Conservation (phyloP, 2,888 invertebrate species). For the Aspidapion aeneum region DNA sequence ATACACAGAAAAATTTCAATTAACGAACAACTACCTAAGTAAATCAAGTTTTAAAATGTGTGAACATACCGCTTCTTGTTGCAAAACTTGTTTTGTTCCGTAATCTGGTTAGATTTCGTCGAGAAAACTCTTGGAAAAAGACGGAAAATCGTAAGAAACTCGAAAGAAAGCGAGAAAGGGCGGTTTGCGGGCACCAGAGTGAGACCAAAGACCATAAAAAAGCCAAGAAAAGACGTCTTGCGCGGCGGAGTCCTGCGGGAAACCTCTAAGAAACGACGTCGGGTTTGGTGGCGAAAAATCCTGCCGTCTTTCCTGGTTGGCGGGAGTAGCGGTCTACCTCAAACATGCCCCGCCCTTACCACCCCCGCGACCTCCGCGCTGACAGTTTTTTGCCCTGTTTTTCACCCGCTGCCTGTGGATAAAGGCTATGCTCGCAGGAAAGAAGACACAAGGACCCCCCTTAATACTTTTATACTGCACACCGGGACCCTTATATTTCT, state of each 20-base stretch:
- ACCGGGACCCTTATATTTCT: background rate
- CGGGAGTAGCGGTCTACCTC: slow-evolving; percentile 52
- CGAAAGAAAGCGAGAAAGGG: background rate
- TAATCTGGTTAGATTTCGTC: too few relatives aligned
- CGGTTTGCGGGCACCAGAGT: slow-evolving; percentile 14
- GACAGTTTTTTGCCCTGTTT: slow-evolving; percentile 44
- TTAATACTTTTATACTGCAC: background rate
- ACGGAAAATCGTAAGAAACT: background rate
- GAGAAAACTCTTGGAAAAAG: background rate
- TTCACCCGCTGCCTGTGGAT: slow-evolving; percentile 50
- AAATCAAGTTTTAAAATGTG: too few relatives aligned
- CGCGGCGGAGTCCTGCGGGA: slow-evolving; percentile 48
- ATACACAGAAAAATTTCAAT: too few relatives aligned
- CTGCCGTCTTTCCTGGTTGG: slow-evolving; percentile 52
- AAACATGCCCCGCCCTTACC: slow-evolving; percentile 49
- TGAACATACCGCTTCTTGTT: background rate
- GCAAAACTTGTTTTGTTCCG: background rate
- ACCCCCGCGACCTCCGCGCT: slow-evolving; percentile 40
- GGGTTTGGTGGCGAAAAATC: slow-evolving; percentile 52
- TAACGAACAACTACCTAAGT: too few relatives aligned
- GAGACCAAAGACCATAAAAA: slow-evolving; percentile 35
- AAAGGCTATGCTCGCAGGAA: slow-evolving; percentile 47
- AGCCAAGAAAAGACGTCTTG: slow-evolving; percentile 44
- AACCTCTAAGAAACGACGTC: slow-evolving; percentile 53
- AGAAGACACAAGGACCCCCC: slow-evolving; percentile 44